Evolutionary conservation across 1,140 invertebrate species (phyloP).

Genomic region (Rhizoglyphus robini): DNA sequence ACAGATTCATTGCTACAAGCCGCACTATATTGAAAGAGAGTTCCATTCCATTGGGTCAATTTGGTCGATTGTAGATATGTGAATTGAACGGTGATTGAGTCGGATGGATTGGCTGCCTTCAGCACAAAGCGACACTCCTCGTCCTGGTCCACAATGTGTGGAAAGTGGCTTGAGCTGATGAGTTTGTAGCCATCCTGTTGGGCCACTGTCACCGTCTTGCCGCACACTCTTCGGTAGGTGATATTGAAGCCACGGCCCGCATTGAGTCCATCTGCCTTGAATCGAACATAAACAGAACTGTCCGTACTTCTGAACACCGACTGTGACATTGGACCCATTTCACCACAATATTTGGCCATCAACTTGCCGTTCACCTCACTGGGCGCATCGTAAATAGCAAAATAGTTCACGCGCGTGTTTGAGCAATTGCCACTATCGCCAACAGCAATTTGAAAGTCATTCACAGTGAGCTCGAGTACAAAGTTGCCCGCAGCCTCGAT

Average conservation of each 20-base stretch:
- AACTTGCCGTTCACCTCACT: slow-evolving; percentile 32
- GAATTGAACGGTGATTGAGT: slow-evolving; percentile 56
- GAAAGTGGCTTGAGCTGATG: slow-evolving; percentile 34
- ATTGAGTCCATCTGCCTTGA: slow-evolving; percentile 44
- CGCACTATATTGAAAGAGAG: no score
- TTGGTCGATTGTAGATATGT: slow-evolving; percentile 39
- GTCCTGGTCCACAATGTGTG: slow-evolving; percentile 16
- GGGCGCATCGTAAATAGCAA: slow-evolving; percentile 51
- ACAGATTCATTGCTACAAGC: slow-evolving; percentile 34
- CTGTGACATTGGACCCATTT: slow-evolving; percentile 34
- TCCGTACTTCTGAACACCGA: slow-evolving; percentile 39
- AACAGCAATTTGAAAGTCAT: slow-evolving; percentile 57
- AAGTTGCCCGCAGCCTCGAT: slow-evolving; percentile 60
- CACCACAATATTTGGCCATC: slow-evolving; percentile 42
- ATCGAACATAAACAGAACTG: slow-evolving; percentile 49
- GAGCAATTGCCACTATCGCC: no score
- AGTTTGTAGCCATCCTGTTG: slow-evolving; percentile 38
- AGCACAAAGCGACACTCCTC: slow-evolving; percentile 50
- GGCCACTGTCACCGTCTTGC: slow-evolving; percentile 34
- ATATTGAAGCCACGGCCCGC: slow-evolving; percentile 45
- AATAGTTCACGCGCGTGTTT: slow-evolving; percentile 44
- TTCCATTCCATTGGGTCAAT: slow-evolving; percentile 27
- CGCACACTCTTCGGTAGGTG: slow-evolving; percentile 27
- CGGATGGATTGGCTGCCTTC: slow-evolving; percentile 38
- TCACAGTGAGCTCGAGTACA: slow-evolving; percentile 46